phyloP scores from a whole-genome alignment of 2,797 vertebrate genomes.

The Poecilia wingei region DNA sequence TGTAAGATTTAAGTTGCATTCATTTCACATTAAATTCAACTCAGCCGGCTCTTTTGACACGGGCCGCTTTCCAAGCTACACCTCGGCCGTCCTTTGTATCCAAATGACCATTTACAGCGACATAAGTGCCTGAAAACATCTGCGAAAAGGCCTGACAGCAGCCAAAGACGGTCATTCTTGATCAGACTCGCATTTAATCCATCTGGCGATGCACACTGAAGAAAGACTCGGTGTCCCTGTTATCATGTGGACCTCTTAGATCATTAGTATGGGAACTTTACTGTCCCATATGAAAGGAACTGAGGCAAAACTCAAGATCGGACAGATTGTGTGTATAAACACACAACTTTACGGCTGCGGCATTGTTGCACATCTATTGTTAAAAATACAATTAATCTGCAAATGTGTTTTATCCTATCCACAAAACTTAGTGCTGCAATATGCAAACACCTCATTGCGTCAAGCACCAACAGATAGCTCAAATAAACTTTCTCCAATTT shows the following conservation, averaged over 20 bases:
- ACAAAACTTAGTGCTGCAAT: background rate
- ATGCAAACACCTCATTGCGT: background rate
- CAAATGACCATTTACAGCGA: background rate
- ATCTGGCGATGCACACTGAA: background rate
- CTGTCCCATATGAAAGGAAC: no score
- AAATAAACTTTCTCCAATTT: background rate
- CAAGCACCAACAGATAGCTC: background rate
- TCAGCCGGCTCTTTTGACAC: background rate
- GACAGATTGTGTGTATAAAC: background rate
- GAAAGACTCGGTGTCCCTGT: background rate
- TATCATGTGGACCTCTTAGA: background rate
- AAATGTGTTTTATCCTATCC: background rate
- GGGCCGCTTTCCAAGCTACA: background rate
- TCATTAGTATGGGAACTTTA: background rate
- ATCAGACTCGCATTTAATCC: conserved; percentile 1
- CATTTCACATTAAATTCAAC: background rate
- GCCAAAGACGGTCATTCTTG: conserved; percentile 1
- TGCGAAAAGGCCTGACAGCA: conserved; percentile 5
- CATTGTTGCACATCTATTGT: background rate
- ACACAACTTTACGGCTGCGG: background rate
- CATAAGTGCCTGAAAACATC: conserved; percentile 1
- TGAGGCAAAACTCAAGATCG: background rate
- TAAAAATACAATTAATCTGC: background rate
- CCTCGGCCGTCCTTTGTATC: background rate
- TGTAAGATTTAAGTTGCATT: background rate